Evolutionary conservation across 2,113 vertebrate species (phyloP), one percentile per base, ranked within the genome.

Genomic region (Casuarius casuarius): DNA sequence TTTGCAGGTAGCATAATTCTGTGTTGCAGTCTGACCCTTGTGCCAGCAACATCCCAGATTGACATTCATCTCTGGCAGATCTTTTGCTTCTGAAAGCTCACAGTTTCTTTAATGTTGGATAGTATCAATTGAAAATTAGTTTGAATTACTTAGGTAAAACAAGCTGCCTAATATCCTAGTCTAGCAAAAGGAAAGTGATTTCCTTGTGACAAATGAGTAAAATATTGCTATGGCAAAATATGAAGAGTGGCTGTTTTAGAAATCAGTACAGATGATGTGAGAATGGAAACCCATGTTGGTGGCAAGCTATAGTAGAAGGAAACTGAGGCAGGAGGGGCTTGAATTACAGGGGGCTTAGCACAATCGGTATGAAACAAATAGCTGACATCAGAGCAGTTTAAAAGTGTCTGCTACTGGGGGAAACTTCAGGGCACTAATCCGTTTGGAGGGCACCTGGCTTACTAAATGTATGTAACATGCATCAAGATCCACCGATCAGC

Each of bases 1-100:
- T 15, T 29, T 0, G 2, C 16, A 14, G 0, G 3, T 2, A 31
- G 38, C 18, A 28, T 61, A 5, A 40, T 7, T 71, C 31, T 18
- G 2, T 66, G 26, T 67, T 75, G n/a, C 20, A 51, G 17, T 54
- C 42, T 72, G 40, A 74, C 35, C 13, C 13, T 40, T 66, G 72
- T 74, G 46, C 62, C 23, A 40, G 19, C 49, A 49, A 3, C 31
- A 35, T 49, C 35, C 25, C 59, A 25, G n/a, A 8, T 2, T 42
- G 35, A 7, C n/a, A 20, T 61, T 33, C 8, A 17, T 26, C 18
- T 77, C n/a, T 65, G 62, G 15, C 74, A 79, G 38, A 33, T 51
- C 13, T 29, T 49, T 38, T 28, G 12, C 4, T 2, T 71, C 48
- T 65, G 33, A 52, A 54, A 78, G 42, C 48, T 73, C 51, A 21